These are phyloP conservation scores for Ashinkailepas kermadecensis DNA, from an alignment of 2,888 invertebrate genomes.

Conservation along the genomic window DNA sequence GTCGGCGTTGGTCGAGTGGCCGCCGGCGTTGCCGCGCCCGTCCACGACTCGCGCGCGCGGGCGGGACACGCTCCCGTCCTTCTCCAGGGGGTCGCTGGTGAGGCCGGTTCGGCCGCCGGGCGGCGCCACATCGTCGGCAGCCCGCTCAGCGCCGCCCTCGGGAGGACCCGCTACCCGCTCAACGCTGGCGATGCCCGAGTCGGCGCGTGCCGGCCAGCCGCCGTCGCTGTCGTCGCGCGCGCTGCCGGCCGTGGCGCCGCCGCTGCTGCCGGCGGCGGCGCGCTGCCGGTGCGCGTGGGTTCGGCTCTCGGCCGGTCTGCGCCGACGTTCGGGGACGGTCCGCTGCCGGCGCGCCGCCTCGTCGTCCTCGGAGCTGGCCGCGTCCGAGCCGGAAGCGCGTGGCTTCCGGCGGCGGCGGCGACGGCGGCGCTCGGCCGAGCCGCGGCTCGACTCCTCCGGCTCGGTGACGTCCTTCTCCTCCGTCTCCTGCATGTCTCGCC, in stretches of 20 bases:
- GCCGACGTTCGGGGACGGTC: background rate
- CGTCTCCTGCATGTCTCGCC: background rate
- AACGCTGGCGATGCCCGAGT: slow-evolving; percentile 11
- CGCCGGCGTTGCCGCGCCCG: background rate
- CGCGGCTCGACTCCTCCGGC: background rate
- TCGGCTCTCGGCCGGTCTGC: too few species aligned
- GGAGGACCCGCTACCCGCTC: background rate
- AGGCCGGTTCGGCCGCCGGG: background rate
- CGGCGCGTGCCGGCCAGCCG: background rate
- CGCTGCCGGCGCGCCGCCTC: background rate
- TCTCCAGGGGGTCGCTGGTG: background rate
- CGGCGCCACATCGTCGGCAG: background rate
- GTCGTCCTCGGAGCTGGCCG: background rate
- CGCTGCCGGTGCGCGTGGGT: too few species aligned
- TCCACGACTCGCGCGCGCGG: background rate
- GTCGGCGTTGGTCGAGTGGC: too few species aligned
- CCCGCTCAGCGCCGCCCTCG: background rate
- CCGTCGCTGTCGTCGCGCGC: background rate
- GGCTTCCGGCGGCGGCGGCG: background rate
- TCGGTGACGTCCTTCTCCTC: slow-evolving; percentile 8
- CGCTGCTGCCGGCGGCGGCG: background rate
- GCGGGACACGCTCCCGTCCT: background rate
- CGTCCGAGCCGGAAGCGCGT: slow-evolving; percentile 5
- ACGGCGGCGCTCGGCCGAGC: background rate
- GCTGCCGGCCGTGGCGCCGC: background rate